phyloP scores from a whole-genome alignment of 2,113 vertebrate species.

The Perccottus glenii region DNA sequence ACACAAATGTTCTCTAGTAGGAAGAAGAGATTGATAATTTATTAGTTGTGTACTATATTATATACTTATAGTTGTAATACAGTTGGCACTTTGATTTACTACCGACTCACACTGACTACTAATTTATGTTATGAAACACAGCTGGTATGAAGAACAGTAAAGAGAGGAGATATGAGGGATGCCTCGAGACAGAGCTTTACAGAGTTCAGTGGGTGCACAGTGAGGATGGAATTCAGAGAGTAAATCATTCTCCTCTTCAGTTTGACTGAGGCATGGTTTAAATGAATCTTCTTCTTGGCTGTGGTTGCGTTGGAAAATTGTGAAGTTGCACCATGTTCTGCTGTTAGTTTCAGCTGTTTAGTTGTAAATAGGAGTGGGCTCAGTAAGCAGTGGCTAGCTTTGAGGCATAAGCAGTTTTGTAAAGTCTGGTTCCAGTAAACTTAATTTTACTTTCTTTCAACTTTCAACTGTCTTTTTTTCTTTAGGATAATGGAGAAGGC shows the following conservation, averaged over 20 bases:
- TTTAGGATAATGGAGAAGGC: too few species aligned
- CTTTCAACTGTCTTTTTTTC: too few species aligned
- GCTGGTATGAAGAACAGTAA: neutral
- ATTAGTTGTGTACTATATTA: too few species aligned
- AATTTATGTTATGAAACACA: neutral
- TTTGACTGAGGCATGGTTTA: neutral
- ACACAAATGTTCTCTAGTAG: too few species aligned
- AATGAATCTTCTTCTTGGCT: neutral
- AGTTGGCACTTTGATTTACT: too few species aligned
- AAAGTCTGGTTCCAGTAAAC: slow-evolving; percentile 8
- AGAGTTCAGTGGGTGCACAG: neutral
- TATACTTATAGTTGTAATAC: too few species aligned
- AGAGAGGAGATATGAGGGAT: neutral
- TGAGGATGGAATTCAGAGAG: neutral
- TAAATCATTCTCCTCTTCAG: neutral
- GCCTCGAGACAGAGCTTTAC: neutral
- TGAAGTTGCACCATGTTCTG: neutral
- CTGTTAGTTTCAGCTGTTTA: neutral
- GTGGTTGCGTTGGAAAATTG: slow-evolving; percentile 4
- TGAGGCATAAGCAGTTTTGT: neutral
- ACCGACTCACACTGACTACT: too few species aligned
- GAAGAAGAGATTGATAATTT: too few species aligned
- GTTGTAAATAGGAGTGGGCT: neutral
- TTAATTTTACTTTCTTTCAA: too few species aligned
- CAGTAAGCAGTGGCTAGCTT: neutral